Evolutionary conservation across 2,113 vertebrate species (phyloP).

Genomic region (Laticauda laticaudata): DNA sequence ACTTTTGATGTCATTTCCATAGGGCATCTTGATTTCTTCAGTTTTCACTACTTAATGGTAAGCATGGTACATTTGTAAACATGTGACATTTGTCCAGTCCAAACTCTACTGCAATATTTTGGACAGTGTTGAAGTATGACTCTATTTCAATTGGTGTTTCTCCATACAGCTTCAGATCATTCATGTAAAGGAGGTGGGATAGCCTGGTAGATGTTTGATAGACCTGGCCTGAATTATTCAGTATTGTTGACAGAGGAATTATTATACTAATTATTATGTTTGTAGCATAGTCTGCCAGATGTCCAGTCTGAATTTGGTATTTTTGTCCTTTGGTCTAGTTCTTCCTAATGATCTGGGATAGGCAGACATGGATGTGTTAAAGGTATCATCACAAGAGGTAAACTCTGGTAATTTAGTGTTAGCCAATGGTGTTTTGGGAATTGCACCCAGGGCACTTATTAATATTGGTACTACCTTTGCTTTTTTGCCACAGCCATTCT

Average conservation of each 20-base stretch:
- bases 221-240: background rate
- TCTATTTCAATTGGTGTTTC: too few species aligned
- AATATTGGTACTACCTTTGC: background rate
- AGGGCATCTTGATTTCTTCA: background rate
- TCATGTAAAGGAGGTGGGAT: background rate
- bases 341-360: background rate
- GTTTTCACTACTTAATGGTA: background rate
- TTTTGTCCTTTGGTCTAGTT: background rate
- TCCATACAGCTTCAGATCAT: too few species aligned
- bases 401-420: background rate
- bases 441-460: background rate
- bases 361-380: background rate
- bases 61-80: background rate
- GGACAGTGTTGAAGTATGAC: too few species aligned
- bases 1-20: background rate
- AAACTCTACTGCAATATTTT: too few species aligned
- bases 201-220: background rate
- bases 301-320: background rate
- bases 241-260: background rate
- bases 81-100: background rate
- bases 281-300: background rate
- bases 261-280: background rate
- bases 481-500: background rate
- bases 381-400: background rate
- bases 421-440: background rate